A percentile compares a stretch with the other conserved stretches of the same genome.
phyloP scores from a whole-genome alignment of 2,888 invertebrate genomes.

The Lottia scabra region DNA sequence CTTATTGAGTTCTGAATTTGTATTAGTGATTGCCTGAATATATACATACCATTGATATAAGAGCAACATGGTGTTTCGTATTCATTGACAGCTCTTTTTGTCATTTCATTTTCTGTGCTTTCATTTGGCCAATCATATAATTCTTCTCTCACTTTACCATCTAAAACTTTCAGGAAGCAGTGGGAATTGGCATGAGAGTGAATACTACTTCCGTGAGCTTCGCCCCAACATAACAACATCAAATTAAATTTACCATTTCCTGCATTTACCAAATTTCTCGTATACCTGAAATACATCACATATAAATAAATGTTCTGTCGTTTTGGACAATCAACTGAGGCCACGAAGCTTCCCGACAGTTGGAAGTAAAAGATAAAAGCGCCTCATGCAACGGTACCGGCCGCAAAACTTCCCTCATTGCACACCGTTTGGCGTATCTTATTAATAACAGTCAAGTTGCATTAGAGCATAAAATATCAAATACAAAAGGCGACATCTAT shows the following conservation, averaged over 20 bases:
- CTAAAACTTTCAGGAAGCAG: conserved; percentile 94
- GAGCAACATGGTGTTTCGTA: conserved; percentile 84
- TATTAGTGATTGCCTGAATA: too few relatives aligned
- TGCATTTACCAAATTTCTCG: conserved; percentile 92
- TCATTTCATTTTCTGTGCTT: conserved; percentile 72
- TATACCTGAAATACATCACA: conserved; percentile 78
- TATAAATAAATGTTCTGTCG: too few relatives aligned
- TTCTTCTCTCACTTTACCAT: conserved; percentile 80
- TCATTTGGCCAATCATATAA: conserved; percentile 83
- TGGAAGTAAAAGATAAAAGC: too few relatives aligned
- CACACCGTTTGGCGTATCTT: too few relatives aligned
- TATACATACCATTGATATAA: conserved; percentile 89
- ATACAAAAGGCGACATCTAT: too few relatives aligned
- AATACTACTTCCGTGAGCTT: conserved; percentile 92
- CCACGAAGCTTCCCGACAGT: too few relatives aligned
- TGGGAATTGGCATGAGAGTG: conserved; percentile 97
- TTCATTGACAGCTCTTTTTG: conserved; percentile 77
- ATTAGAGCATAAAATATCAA: too few relatives aligned
- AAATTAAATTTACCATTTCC: conserved; percentile 98
- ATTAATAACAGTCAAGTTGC: too few relatives aligned
- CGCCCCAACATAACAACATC: conserved; percentile 98
- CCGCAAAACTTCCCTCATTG: too few relatives aligned
- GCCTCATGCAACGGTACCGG: too few relatives aligned
- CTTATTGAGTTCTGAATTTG: too few relatives aligned
- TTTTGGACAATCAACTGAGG: too few relatives aligned